Conservation (phyloP, 2,113 vertebrate genomes). For the Ochotona curzoniae region DNA sequence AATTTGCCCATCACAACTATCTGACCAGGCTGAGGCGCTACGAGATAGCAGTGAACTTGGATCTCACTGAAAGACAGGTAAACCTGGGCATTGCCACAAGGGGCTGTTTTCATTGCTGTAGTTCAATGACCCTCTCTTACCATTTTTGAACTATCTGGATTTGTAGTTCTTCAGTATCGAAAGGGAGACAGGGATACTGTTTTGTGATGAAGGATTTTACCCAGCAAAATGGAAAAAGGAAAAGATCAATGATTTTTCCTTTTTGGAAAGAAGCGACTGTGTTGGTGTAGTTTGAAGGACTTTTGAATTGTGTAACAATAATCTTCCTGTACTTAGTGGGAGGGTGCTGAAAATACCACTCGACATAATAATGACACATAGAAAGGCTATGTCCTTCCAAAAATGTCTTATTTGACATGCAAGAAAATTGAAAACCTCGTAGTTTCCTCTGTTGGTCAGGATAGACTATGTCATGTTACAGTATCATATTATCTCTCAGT, state of each 20-base stretch:
- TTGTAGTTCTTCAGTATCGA: background rate
- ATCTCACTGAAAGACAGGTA: constrained; percentile 99
- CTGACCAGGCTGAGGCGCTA: constrained; percentile 97
- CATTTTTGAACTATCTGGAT: background rate
- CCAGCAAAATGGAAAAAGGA: background rate
- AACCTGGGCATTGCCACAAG: background rate
- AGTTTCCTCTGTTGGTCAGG: background rate
- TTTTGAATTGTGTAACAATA: background rate
- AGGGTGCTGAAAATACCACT: background rate
- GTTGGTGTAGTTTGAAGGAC: background rate
- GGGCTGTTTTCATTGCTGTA: background rate
- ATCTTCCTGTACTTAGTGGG: background rate
- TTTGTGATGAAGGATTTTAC: background rate
- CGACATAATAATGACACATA: background rate
- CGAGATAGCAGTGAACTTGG: constrained; percentile 98
- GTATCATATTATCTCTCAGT: background rate
- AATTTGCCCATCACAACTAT: constrained; percentile 99
- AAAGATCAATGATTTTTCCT: background rate
- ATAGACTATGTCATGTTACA: background rate
- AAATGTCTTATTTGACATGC: constrained; percentile 18
- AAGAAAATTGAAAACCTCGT: background rate
- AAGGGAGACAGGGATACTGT: background rate
- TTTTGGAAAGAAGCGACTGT: background rate
- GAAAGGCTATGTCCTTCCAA: constrained; percentile 12
- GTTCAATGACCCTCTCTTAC: background rate